These are phyloP conservation scores for Aurelia aurita complex sp. Pacific DNA, from an alignment of 30 jellyfish, hydroid and myxozoan genomes.

Conservation along the genomic window DNA sequence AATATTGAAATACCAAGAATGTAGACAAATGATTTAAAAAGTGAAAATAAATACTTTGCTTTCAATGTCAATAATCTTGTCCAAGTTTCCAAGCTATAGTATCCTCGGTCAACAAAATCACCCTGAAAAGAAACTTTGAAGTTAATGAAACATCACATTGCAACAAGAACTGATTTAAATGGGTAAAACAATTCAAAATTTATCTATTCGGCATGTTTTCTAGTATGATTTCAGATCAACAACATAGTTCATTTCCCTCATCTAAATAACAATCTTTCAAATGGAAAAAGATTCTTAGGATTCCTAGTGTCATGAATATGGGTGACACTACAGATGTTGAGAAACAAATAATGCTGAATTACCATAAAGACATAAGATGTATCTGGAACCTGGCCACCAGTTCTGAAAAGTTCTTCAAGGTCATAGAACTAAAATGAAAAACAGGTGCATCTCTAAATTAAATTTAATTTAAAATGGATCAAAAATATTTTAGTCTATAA, in stretches of 20 bases:
- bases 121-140: constrained; percentile 66
- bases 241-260: too few species aligned
- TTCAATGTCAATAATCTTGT: constrained; percentile 88
- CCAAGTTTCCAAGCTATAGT: constrained; percentile 97
- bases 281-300: too few species aligned
- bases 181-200: background rate
- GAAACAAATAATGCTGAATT: background rate
- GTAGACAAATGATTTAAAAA: too few species aligned
- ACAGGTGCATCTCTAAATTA: too few species aligned
- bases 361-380: constrained; percentile 96
- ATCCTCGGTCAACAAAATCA: constrained; percentile 98
- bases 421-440: constrained; percentile 81
- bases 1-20: too few species aligned
- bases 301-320: too few species aligned
- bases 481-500: too few species aligned
- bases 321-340: too few species aligned
- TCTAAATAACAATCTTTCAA: too few species aligned
- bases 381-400: constrained; percentile 99
- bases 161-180: constrained; percentile 4
- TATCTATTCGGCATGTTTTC: too few species aligned
- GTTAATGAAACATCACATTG: background rate
- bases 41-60: constrained; percentile 81
- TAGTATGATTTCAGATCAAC: too few species aligned
- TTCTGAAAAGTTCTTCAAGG: constrained; percentile 94
- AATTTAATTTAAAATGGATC: too few species aligned